Conservation (phyloP, 2,888 invertebrate species). For the Zelleria hepariella region DNA sequence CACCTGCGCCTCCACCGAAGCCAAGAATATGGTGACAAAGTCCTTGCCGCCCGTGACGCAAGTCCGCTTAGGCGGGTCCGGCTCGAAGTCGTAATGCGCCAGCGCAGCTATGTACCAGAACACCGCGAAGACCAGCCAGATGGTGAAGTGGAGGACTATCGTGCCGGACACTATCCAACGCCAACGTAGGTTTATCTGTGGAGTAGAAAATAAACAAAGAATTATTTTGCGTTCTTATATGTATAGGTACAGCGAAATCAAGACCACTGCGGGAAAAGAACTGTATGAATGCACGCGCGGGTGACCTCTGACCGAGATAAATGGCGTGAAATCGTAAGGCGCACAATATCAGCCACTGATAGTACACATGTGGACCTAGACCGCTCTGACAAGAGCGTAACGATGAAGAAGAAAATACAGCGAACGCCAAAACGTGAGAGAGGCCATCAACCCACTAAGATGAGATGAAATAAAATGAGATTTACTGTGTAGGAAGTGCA, state of each 20-base stretch:
- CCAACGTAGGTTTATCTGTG: slow-evolving; percentile 61
- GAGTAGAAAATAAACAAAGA: neutral
- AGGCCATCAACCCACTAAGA: too few species aligned
- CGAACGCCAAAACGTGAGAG: too few species aligned
- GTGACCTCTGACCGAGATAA: too few species aligned
- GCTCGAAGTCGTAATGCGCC: slow-evolving; percentile 63
- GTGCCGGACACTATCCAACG: slow-evolving; percentile 64
- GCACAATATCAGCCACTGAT: too few species aligned
- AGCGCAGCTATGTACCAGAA: slow-evolving; percentile 64
- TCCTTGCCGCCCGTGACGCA: slow-evolving; percentile 61
- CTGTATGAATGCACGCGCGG: too few species aligned
- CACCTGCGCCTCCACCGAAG: slow-evolving; percentile 65
- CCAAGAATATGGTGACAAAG: slow-evolving; percentile 59
- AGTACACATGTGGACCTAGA: too few species aligned
- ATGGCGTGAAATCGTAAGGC: too few species aligned
- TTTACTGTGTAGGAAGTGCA: too few species aligned
- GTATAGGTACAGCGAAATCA: neutral
- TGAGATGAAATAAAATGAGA: too few species aligned
- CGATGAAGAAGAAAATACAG: neutral
- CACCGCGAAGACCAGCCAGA: slow-evolving; percentile 60
- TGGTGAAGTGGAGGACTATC: slow-evolving; percentile 54
- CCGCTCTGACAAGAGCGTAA: too few species aligned
- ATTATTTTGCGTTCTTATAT: neutral
- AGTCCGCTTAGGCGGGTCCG: slow-evolving; percentile 47
- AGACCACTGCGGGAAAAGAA: too few species aligned